phyloP scores from a whole-genome alignment of 1,140 invertebrate species.

The Orius insidiosus region DNA sequence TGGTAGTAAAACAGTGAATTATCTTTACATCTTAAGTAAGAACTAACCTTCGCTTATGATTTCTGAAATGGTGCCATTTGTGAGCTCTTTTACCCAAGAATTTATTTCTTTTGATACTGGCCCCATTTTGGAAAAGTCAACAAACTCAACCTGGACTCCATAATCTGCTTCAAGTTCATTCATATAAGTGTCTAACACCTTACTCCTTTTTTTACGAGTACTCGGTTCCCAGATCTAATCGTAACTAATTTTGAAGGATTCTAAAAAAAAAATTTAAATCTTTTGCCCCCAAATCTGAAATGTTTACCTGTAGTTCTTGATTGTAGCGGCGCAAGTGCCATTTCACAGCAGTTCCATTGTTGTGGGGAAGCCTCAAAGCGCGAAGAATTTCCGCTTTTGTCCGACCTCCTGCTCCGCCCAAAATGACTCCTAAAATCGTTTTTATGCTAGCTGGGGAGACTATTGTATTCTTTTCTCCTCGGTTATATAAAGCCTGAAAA shows the following conservation, averaged over 20 bases:
- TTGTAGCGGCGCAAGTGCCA: constrained; percentile 2
- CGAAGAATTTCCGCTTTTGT: constrained; percentile 38
- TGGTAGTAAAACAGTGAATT: not conserved
- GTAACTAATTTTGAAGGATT: constrained; percentile 21
- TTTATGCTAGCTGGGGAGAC: constrained; percentile 50
- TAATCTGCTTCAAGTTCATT: constrained; percentile 29
- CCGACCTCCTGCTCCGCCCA: constrained; percentile 37
- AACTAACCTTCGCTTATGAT: constrained; percentile 39
- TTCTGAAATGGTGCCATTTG: constrained; percentile 45
- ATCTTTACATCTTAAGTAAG: no score
- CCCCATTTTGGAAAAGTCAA: constrained; percentile 37
- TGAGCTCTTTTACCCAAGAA: constrained; percentile 38
- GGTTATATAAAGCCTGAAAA: no score
- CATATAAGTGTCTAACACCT: constrained; percentile 27
- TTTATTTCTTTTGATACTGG: constrained; percentile 38
- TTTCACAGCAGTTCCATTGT: not conserved
- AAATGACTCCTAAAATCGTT: constrained; percentile 38
- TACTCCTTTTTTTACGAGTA: constrained; percentile 33
- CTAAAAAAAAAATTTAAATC: constrained; percentile 17
- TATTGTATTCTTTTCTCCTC: constrained; percentile 36
- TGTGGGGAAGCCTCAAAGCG: constrained; percentile 33
- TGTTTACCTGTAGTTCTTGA: constrained; percentile 13
- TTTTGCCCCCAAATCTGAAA: not conserved
- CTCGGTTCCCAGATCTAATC: constrained; percentile 31
- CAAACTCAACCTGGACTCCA: constrained; percentile 30